A percentile compares a stretch with the other conserved stretches of the same genome.
phyloP scores from a whole-genome alignment of 2,113 vertebrate species.

The Casuarius casuarius region DNA sequence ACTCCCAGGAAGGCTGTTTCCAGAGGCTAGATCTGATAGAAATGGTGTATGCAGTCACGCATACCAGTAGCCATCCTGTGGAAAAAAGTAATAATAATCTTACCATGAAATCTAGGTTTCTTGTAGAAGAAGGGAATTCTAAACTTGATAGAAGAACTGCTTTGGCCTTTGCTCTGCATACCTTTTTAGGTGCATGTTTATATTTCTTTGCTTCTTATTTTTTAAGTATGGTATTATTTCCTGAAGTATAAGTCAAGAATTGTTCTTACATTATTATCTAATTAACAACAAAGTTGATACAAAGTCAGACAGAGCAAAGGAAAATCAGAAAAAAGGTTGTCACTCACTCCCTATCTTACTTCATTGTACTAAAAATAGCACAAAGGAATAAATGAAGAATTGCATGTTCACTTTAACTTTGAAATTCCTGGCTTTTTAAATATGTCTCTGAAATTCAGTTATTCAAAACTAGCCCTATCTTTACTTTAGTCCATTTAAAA shows the following conservation, averaged over 20 bases:
- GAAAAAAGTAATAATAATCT: neutral
- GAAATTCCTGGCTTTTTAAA: neutral
- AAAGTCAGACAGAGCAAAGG: neutral
- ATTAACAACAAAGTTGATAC: neutral
- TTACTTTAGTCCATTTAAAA: neutral
- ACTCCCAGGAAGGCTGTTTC: neutral
- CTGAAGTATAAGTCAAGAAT: neutral
- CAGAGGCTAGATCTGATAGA: neutral
- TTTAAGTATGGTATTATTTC: neutral
- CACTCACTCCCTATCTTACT: neutral
- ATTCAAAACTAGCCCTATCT: neutral
- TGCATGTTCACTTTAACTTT: neutral
- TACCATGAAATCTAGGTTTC: neutral
- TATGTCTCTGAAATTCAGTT: neutral
- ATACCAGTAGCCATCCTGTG: neutral
- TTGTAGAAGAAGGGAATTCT: neutral
- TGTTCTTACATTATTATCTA: neutral
- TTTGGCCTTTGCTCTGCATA: neutral
- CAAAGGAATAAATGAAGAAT: neutral
- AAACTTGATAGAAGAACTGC: neutral
- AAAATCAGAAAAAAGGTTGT: neutral
- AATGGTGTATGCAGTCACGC: neutral
- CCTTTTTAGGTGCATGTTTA: neutral
- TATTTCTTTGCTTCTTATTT: neutral
- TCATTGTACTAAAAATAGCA: neutral